Percentiles rank a stretch among this genome's conserved stretches.
Conservation (phyloP, 2,888 invertebrate genomes). For the Athalia rosae region DNA sequence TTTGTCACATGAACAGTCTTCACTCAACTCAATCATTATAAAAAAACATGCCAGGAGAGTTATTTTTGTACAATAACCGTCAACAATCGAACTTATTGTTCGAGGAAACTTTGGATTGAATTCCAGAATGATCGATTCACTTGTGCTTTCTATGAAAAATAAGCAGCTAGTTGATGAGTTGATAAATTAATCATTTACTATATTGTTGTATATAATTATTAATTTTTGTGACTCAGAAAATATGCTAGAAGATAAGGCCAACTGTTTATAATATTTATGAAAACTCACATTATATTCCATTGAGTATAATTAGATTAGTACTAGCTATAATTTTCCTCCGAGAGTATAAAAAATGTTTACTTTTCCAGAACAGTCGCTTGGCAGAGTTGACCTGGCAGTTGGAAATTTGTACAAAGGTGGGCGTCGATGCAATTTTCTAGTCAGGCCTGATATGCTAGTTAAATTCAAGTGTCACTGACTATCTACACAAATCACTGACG, state of each 20-base stretch:
- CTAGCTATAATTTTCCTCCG: conserved; percentile 59
- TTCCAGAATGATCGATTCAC: conserved; percentile 12
- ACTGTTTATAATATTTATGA: neutral
- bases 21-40: conserved; percentile 48
- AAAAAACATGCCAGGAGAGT: too few species aligned
- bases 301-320: conserved; percentile 22
- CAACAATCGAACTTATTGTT: too few species aligned
- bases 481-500: neutral
- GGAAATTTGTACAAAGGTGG: conserved; percentile 63
- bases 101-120: neutral
- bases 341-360: conserved; percentile 63
- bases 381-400: conserved; percentile 59
- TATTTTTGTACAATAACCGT: neutral
- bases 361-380: conserved; percentile 66
- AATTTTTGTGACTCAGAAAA: neutral
- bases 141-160: conserved; percentile 6
- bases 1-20: conserved; percentile 74
- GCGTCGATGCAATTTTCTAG: conserved; percentile 56
- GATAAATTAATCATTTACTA: conserved; percentile 9
- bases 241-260: neutral
- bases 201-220: conserved; percentile 20
- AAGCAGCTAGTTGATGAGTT: conserved; percentile 8
- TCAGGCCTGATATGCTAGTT: conserved; percentile 51
- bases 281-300: conserved; percentile 9
- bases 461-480: conserved; percentile 40